These are phyloP conservation scores for Agriopis aurantiaria DNA, from an alignment of 2,888 invertebrate species.

Conservation along the genomic window DNA sequence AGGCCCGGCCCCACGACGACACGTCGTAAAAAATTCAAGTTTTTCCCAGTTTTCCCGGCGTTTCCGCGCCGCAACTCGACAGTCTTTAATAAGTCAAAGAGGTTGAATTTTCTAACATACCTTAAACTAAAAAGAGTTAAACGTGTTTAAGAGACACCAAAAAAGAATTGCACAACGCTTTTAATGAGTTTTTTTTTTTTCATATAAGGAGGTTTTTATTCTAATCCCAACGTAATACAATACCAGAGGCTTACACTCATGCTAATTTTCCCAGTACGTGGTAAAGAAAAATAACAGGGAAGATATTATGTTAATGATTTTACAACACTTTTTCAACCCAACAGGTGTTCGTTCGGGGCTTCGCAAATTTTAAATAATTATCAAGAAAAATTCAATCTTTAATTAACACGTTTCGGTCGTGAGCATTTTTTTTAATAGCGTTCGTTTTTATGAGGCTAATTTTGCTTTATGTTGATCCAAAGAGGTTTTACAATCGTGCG, in stretches of 20 bases:
- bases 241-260: background rate
- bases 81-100: too few species aligned
- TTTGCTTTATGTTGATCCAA: slow-evolving; percentile 45
- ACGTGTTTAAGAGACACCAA: too few species aligned
- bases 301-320: slow-evolving; percentile 43
- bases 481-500: slow-evolving; percentile 42
- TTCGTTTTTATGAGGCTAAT: slow-evolving; percentile 37
- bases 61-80: too few species aligned
- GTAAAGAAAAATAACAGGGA: slow-evolving; percentile 33
- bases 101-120: too few species aligned
- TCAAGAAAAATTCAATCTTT: slow-evolving; percentile 40
- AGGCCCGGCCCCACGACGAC: too few species aligned
- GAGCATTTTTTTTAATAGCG: slow-evolving; percentile 43
- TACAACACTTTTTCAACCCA: slow-evolving; percentile 27
- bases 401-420: slow-evolving; percentile 48
- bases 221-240: background rate
- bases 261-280: slow-evolving; percentile 40
- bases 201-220: too few species aligned
- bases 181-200: too few species aligned
- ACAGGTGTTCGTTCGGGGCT: slow-evolving; percentile 49
- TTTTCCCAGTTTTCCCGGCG: too few species aligned
- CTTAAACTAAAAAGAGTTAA: too few species aligned
- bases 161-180: too few species aligned
- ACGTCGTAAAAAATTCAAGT: too few species aligned
- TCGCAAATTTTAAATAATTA: slow-evolving; percentile 39